Evolutionary conservation across 2,797 vertebrate species (phyloP), one percentile per base, ranked within the genome.

Genomic region (Chaenodraco wilsoni): DNA sequence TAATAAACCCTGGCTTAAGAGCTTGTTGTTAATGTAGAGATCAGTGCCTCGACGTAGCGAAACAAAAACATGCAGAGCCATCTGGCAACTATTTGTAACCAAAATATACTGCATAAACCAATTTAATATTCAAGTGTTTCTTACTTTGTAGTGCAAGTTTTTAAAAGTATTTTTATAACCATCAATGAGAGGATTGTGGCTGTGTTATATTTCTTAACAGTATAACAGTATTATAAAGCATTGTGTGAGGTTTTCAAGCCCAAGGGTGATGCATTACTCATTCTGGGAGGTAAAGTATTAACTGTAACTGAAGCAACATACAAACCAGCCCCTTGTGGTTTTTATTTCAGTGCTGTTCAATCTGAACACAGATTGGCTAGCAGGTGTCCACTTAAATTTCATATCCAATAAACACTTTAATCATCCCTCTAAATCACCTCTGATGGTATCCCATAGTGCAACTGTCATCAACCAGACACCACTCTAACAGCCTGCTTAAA

Each of bases 371-470:
- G 44, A 17, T 45, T 51, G 10, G 5, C 19, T 3, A 9, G 37
- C 41, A 21, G 50, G 6, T 46, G 27, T 45, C 5, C 41, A 55
- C 45, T 72, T 48, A 10, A n/a, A 46, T 5, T 46, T 43, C n/a
- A 17, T 40, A 45, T 56, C 0, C 0, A 21, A n/a, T 55, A 48
- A 71, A 41, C 50, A 64, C 11, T 27, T 37, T 40, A 23, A 41
- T 63, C 50, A 17, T 71, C 59, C 27, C 3, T 65, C 50, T 51
- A 27, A 65, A 54, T 54, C 9, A 44, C 9, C 16, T 62, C 16
- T 48, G 48, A 40, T 58, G 31, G 41, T 9, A 17, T 45, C 48
- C 6, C 41, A 45, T 0, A 12, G 13, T 50, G 16, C 15, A 27
- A 16, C 49, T 40, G 19, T 45, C n/a, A 19, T 54, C 4, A 21